phyloP scores from a whole-genome alignment of 2,113 vertebrate genomes.

The Rhinoderma darwinii region DNA sequence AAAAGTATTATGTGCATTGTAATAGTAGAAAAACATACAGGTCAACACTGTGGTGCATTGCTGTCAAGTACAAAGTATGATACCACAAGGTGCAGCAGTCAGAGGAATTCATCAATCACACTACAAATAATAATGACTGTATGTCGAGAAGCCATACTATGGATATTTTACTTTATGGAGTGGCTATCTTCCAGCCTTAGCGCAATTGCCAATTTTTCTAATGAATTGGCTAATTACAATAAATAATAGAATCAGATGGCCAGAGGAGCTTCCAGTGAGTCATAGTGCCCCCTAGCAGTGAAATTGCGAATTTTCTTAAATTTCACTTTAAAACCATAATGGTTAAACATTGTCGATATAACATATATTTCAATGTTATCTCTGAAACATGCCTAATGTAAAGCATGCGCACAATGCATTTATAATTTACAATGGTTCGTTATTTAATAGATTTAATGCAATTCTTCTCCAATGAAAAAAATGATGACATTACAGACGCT shows the following conservation, averaged over 20 bases:
- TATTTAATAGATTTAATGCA: not conserved
- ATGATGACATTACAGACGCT: not conserved
- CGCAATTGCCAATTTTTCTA: conserved; percentile 2
- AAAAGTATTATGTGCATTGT: conserved; percentile 87
- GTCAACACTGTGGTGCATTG: conserved; percentile 63
- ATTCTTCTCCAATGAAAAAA: not conserved
- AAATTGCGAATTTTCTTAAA: conserved; percentile 12
- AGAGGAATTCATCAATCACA: conserved; percentile 56
- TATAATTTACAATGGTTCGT: not conserved
- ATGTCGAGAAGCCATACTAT: conserved; percentile 62
- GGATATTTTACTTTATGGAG: conserved; percentile 61
- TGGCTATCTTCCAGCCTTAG: conserved; percentile 29
- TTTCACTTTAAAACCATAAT: not conserved
- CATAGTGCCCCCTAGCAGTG: not conserved
- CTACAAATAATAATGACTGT: conserved; percentile 42
- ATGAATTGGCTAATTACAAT: conserved; percentile 32
- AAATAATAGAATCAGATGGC: conserved; percentile 30
- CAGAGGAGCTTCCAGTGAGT: not conserved
- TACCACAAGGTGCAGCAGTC: conserved; percentile 56
- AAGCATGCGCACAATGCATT: conserved; percentile 26
- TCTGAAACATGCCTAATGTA: not conserved
- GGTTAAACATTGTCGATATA: not conserved
- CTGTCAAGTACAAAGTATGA: conserved; percentile 60
- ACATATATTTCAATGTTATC: not conserved
- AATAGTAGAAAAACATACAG: conserved; percentile 70